phyloP scores from a whole-genome alignment of 2,797 vertebrate genomes.

The Gobio occitaniae region DNA sequence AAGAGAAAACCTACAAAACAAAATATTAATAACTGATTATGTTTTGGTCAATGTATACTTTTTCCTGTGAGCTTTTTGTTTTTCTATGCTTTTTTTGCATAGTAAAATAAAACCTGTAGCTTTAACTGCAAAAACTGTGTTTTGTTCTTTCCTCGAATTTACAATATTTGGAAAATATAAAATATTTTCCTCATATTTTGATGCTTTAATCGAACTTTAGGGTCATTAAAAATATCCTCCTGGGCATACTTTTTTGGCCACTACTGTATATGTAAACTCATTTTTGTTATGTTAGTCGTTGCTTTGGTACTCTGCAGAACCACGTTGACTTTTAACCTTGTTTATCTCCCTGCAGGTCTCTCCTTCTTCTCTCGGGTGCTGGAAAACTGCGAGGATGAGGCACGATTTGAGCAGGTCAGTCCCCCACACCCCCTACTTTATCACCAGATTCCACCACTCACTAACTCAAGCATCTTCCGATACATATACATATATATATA shows the following conservation, averaged over 20 bases:
- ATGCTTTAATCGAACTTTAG: too few species aligned
- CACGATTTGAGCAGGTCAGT: constrained; percentile 91
- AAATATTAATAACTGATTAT: too few species aligned
- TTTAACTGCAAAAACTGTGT: too few species aligned
- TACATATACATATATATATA: constrained; percentile 15
- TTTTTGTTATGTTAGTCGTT: not conserved
- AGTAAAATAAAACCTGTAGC: too few species aligned
- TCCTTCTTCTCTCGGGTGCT: constrained; percentile 89
- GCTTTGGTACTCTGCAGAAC: constrained; percentile 8
- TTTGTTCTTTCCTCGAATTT: too few species aligned
- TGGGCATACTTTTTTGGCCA: not conserved
- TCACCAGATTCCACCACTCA: not conserved
- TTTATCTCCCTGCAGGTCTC: constrained; percentile 78
- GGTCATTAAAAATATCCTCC: not conserved
- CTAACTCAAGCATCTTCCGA: not conserved
- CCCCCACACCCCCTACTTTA: not conserved
- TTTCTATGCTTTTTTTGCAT: too few species aligned
- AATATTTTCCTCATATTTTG: too few species aligned
- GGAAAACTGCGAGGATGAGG: constrained; percentile 91
- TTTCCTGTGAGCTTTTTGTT: too few species aligned
- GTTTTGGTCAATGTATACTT: too few species aligned
- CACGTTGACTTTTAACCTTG: constrained; percentile 19
- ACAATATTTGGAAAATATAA: too few species aligned
- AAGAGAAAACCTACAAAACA: too few species aligned
- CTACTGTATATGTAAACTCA: not conserved